Percentiles rank a stretch among this genome's conserved stretches.
phyloP scores from a whole-genome alignment of 2,888 invertebrate species.

The Trimorus sp. region DNA sequence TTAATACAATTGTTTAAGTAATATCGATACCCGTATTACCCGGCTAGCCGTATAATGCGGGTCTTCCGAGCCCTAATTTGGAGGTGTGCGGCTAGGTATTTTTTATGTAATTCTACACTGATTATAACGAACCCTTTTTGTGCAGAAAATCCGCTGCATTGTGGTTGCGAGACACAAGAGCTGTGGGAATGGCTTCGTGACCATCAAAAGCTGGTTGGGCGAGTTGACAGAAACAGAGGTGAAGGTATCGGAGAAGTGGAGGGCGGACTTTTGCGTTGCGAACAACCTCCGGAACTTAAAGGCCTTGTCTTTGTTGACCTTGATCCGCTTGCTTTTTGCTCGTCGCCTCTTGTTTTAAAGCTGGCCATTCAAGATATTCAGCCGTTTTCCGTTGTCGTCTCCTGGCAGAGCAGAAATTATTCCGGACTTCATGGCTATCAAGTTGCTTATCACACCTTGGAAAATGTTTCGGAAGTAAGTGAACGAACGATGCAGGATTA shows the following conservation, averaged over 20 bases:
- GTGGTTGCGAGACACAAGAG: conserved; percentile 95
- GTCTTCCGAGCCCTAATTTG: too few relatives aligned
- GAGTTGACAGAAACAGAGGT: conserved; percentile 83
- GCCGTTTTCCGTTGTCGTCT: conserved; percentile 92
- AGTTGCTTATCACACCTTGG: conserved; percentile 90
- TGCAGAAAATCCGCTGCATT: conserved; percentile 93
- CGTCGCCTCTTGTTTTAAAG: conserved; percentile 91
- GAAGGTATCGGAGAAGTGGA: conserved; percentile 75
- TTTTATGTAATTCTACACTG: too few relatives aligned
- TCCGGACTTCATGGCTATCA: conserved; percentile 92
- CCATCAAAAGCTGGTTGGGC: conserved; percentile 89
- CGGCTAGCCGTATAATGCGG: too few relatives aligned
- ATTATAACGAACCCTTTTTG: too few relatives aligned
- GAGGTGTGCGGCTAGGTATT: too few relatives aligned
- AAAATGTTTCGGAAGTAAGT: conserved; percentile 43
- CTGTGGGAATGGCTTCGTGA: conserved; percentile 96
- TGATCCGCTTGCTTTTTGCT: conserved; percentile 91
- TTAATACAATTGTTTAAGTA: too few relatives aligned
- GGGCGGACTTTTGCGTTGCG: conserved; percentile 86
- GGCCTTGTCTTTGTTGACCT: conserved; percentile 89
- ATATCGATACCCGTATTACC: too few relatives aligned
- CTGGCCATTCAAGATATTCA: conserved; percentile 94
- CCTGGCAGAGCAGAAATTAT: conserved; percentile 95
- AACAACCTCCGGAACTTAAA: conserved; percentile 91
- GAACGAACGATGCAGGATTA: background rate